Base-by-base conservation (phyloP, 2,113 vertebrate species). In the Vidua chalybeata region DNA sequence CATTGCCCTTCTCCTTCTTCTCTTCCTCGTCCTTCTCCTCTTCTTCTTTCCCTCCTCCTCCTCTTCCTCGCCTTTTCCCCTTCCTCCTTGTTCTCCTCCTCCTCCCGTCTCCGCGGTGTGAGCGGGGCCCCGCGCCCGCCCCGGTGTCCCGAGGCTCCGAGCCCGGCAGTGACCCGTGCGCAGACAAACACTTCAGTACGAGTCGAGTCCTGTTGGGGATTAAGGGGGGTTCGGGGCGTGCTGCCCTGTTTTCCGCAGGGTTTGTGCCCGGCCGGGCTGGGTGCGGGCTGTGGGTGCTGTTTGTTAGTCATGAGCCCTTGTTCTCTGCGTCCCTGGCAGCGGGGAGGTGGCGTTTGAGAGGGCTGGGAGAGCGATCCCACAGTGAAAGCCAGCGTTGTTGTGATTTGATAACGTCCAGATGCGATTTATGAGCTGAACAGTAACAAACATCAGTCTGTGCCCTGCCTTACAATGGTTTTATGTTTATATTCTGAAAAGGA, bases 161-260 rank as follows among this genome's bases (percentile, higher is more conserved):
- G 4, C 8, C 45, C 24, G 48, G 28, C 63, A 5, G 19, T 0
- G 71, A 30, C 19, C 9, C 7, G 6, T 4, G 46, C 48, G 1
- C 0, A 4, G 48, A 62, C 8, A 11, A 14, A 5, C 48, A 1
- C 41, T 16, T 24, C 1, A 13, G 5, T 4, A 1, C 18, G 22
- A 10, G 14, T 5, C 14, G 15, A 10, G 23, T 10, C 41, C 13
- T 0, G 1, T 2, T 1, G 1, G 43, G 55, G 12, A 0, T 39
- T 10, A 3, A 1, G 8, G 22, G 21, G 33, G 41, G 0, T 4
- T 69, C 3, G 0, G 46, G 55, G 16, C 0, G 52, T 3, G 55
- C 35, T n/a, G 55, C 7, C 31, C 20, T 31, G 48, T 9, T 16
- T 12, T 2, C 18, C 33, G 0, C 16, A 4, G n/a, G 64, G 2